Evolutionary conservation across 2,888 invertebrate species (phyloP).

Genomic region (Celastrina argiolus): DNA sequence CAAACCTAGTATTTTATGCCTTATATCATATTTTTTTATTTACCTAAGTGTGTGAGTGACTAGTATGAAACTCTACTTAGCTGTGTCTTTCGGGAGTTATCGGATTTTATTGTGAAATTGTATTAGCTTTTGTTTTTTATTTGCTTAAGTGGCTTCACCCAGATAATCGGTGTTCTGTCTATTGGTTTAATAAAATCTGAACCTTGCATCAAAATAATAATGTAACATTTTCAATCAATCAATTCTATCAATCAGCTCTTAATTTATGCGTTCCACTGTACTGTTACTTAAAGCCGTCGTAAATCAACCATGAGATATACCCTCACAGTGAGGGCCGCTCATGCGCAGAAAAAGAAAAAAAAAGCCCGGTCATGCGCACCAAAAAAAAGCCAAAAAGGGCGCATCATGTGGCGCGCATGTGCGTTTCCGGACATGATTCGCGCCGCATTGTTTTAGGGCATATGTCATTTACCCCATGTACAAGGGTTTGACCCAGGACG

Average conservation of each 20-base stretch:
- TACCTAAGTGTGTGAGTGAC: no score
- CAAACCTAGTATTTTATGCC: no score
- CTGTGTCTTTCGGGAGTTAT: no score
- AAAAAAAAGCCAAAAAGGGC: conserved; percentile 37
- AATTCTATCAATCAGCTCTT: not conserved
- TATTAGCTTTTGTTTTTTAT: not conserved
- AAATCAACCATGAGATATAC: conserved; percentile 60
- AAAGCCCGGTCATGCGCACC: conserved; percentile 69
- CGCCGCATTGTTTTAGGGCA: conserved; percentile 49
- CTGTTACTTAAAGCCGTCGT: conserved; percentile 39
- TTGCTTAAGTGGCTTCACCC: no score
- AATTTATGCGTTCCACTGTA: conserved; percentile 30
- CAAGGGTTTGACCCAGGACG: not conserved
- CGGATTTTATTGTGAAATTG: not conserved
- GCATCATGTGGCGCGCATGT: conserved; percentile 56
- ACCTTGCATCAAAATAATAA: no score
- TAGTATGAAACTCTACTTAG: no score
- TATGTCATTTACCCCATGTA: conserved; percentile 11
- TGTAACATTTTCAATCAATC: no score
- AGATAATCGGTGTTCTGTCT: no score
- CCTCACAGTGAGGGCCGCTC: conserved; percentile 58
- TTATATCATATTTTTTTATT: no score
- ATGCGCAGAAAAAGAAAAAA: conserved; percentile 54
- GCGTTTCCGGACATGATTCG: conserved; percentile 67
- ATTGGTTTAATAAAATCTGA: no score